phyloP scores from a whole-genome alignment of 2,113 vertebrate genomes.

The Psettodes erumei region DNA sequence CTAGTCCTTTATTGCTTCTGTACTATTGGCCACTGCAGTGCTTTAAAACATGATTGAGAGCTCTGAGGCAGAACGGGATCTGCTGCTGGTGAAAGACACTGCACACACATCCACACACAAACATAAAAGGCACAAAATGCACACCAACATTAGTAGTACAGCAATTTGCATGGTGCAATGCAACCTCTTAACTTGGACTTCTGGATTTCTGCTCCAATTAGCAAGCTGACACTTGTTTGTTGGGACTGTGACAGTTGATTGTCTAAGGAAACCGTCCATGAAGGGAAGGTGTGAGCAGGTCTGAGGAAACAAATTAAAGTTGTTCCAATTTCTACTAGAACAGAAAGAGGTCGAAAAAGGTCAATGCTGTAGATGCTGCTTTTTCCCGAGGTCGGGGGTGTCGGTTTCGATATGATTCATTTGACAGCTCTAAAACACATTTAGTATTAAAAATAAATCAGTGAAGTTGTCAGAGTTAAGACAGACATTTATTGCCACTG shows the following conservation, averaged over 20 bases:
- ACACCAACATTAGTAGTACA: fast-evolving
- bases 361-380: neutral
- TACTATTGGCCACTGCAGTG: neutral
- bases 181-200: too few relatives aligned
- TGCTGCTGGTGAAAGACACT: neutral
- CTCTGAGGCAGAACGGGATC: neutral
- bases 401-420: conserved; percentile 14
- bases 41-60: neutral
- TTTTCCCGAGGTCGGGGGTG: neutral
- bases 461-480: neutral
- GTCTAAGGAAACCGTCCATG: neutral
- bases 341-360: neutral
- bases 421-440: conserved; percentile 4
- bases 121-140: neutral
- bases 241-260: neutral
- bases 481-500: neutral
- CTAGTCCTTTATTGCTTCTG: neutral
- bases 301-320: neutral
- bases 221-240: neutral
- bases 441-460: neutral
- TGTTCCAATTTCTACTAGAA: neutral
- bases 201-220: conserved; percentile 1
- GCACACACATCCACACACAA: neutral
- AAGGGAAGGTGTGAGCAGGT: neutral
- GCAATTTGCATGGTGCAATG: neutral